Base-by-base conservation (phyloP, 2,888 invertebrate species). In the Neuroscelio doddi region DNA sequence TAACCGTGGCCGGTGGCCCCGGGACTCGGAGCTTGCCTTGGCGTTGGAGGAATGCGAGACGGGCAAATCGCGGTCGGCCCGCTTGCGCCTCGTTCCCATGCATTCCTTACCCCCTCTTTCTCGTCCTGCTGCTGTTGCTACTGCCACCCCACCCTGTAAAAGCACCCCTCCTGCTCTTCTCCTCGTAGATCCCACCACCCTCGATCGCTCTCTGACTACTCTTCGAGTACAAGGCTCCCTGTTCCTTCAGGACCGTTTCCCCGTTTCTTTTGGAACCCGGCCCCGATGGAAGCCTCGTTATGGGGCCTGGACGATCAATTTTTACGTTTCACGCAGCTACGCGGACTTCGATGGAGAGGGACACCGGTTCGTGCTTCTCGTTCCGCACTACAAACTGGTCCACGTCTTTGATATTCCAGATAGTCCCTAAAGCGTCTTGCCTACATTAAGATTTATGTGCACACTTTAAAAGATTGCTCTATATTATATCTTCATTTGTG, bases 1-100 rank as follows among this genome's bases (percentile, higher is more conserved):
- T 78, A 78, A 72, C 76, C 79, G 76, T 76, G 78, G 80, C 79
- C 78, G 81, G 80, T 82, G 81, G 82, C 80, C 80, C 78, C 78
- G 69, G 76, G 77, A 73, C 75, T 77, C 73, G 64, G 74, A 72
- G 77, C 78, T 74, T 69, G 76, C 73, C 77, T 79, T 50, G 64
- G 65, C 75, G 79, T 80, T 80, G 80, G 82, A 80, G 84, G 85
- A 80, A 80, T 80, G 79, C 76, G 78, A 78, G 80, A 81, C 82
- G 81, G 82, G 80, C 82, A 82, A 83, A 83, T 83, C 85, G 84
- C 84, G 83, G 84, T 82, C 84, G 80, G 80, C 78, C 80, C 77
- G 81, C 79, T 77, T 75, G 76, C 72, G 76, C 79, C 79, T 78
- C 79, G 79, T 80, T 79, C 81, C 78, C 76, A 78, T 79, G 80